Percentiles rank a stretch among this genome's conserved stretches.
Conservation (phyloP, 2,888 invertebrate genomes). For the Alentia gelatinosa region DNA sequence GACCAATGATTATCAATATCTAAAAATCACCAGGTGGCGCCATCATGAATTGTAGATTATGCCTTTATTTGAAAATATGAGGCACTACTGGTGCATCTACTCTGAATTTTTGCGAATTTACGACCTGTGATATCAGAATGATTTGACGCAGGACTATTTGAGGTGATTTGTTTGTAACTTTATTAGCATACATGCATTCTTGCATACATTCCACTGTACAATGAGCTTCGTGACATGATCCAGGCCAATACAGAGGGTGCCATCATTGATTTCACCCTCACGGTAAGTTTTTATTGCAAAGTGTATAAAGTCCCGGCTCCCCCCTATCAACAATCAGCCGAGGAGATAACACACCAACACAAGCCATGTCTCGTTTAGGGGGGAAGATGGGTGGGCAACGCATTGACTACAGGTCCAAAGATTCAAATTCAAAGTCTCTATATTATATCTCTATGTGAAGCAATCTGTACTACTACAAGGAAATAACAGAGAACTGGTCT, state of each 20-base stretch:
- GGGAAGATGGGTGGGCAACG: neutral
- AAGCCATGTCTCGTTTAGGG: neutral
- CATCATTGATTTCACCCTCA: neutral
- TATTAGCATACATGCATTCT: slow-evolving; percentile 45
- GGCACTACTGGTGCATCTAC: no score
- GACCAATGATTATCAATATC: no score
- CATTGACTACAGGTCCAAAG: no score
- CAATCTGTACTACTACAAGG: slow-evolving; percentile 2
- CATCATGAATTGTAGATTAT: no score
- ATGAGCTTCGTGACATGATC: slow-evolving; percentile 12
- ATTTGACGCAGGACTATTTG: no score
- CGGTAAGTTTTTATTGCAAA: neutral
- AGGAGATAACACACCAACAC: neutral
- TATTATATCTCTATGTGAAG: neutral
- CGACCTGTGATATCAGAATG: no score
- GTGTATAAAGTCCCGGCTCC: neutral
- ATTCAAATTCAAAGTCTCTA: no score
- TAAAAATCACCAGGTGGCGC: no score
- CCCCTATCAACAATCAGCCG: neutral
- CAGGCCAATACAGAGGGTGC: neutral
- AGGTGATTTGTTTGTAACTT: slow-evolving; percentile 37
- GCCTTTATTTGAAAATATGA: no score
- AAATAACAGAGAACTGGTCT: neutral
- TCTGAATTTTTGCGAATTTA: no score
- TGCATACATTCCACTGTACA: slow-evolving; percentile 47